Percentiles rank a stretch among this genome's conserved stretches.
These are phyloP conservation scores for Temnothorax longispinosus DNA, from an alignment of 1,140 invertebrate species.

Conservation along the genomic window DNA sequence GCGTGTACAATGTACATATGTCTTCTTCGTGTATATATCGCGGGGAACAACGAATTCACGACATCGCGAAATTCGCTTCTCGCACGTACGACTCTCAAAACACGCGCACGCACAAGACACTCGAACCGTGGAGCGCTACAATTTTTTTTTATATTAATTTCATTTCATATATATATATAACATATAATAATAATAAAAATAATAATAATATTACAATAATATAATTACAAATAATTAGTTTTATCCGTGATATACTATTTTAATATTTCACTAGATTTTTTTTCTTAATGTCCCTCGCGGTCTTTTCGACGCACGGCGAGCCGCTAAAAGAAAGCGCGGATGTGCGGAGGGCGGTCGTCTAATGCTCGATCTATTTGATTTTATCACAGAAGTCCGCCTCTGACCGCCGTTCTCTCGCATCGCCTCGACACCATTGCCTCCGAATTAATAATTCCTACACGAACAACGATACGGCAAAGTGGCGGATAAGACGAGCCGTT, in stretches of 20 bases:
- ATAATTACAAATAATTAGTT: slow-evolving; percentile 79
- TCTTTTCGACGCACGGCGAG: not conserved
- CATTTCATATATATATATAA: slow-evolving; percentile 72
- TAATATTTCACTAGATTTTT: slow-evolving; percentile 85
- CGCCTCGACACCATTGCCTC: slow-evolving; percentile 57
- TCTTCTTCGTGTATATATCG: not conserved
- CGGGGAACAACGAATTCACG: slow-evolving; percentile 8
- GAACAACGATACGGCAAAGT: slow-evolving; percentile 49
- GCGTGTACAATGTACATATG: not conserved
- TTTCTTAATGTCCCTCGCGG: slow-evolving; percentile 76
- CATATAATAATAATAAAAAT: slow-evolving; percentile 78
- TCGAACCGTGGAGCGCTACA: slow-evolving; percentile 56
- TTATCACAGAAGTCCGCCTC: slow-evolving; percentile 84
- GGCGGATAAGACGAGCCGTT: slow-evolving; percentile 46
- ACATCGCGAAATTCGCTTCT: slow-evolving; percentile 1
- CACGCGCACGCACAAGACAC: slow-evolving; percentile 19
- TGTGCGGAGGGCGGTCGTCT: slow-evolving; percentile 44
- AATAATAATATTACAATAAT: slow-evolving; percentile 78
- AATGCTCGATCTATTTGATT: slow-evolving; percentile 75
- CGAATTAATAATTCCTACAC: slow-evolving; percentile 32
- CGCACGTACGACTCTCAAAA: slow-evolving; percentile 1
- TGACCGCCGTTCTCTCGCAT: slow-evolving; percentile 61
- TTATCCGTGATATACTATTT: slow-evolving; percentile 77
- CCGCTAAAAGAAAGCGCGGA: slow-evolving; percentile 23
- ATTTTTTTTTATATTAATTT: slow-evolving; percentile 74